Evolutionary conservation across 2,113 vertebrate genomes (phyloP).

Genomic region (Corythornis madagascariensis): DNA sequence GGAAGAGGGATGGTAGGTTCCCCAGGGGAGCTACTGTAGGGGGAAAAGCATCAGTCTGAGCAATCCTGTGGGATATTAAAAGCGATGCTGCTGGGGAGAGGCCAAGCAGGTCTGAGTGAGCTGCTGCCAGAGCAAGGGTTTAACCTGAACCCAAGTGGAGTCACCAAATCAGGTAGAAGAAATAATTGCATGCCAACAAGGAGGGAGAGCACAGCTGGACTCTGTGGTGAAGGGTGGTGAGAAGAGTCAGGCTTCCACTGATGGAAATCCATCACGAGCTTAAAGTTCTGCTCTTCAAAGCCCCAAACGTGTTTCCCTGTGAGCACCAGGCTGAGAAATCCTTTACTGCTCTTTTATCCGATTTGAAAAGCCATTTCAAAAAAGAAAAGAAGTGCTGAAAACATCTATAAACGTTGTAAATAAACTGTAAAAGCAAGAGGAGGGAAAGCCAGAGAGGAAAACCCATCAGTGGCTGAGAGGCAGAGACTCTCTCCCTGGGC

Average conservation of each 20-base stretch:
- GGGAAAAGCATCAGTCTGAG: background rate
- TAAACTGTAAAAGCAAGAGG: background rate
- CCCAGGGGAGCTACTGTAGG: too few species aligned
- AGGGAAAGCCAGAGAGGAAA: background rate
- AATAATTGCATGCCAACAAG: background rate
- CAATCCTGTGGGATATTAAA: background rate
- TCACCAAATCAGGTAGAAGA: background rate
- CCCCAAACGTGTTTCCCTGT: background rate
- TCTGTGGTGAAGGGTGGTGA: background rate
- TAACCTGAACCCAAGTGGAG: background rate
- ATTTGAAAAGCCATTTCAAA: background rate
- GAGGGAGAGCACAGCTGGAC: background rate
- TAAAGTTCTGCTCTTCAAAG: background rate
- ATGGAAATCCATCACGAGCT: fast-evolving
- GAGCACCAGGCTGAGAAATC: background rate
- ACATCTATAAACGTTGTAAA: background rate
- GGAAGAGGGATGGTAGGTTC: fast-evolving
- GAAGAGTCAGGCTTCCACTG: background rate
- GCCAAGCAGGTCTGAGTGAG: background rate
- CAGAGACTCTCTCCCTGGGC: fast-evolving
- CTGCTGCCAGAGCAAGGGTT: background rate
- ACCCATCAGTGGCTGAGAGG: background rate
- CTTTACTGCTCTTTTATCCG: background rate
- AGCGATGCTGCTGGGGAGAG: fast-evolving
- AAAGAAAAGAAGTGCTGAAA: background rate